Evolutionary conservation across 2,113 vertebrate species (phyloP).

Genomic region (Cottus gobio): DNA sequence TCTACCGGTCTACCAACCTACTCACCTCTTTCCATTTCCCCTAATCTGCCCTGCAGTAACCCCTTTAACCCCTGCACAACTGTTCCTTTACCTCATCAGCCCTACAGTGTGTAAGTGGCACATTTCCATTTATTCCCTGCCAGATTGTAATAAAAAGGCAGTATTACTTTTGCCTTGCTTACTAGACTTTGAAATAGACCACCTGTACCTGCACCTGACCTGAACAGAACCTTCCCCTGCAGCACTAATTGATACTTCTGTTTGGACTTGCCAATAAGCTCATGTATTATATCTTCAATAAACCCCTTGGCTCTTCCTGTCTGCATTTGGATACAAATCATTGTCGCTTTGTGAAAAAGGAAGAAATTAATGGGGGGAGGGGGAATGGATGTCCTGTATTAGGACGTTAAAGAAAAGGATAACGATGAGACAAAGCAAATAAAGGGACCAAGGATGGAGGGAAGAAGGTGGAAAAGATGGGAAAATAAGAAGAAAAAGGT

Average conservation of each 20-base stretch:
- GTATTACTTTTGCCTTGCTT: neutral
- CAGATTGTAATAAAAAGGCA: no score
- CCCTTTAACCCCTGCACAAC: no score
- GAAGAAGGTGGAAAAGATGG: neutral
- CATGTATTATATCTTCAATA: neutral
- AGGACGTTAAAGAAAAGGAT: neutral
- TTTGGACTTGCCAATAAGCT: neutral
- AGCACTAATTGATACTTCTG: neutral
- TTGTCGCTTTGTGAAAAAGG: neutral
- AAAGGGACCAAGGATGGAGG: neutral
- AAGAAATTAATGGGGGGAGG: neutral
- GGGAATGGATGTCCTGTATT: neutral
- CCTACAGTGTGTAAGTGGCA: no score
- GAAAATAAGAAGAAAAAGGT: neutral
- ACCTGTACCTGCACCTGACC: neutral
- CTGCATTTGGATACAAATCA: neutral
- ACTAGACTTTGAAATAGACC: neutral
- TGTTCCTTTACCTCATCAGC: no score
- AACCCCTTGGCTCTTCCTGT: neutral
- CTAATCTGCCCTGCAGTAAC: neutral
- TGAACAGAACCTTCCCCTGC: neutral
- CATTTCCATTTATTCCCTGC: no score
- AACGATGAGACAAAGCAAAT: neutral
- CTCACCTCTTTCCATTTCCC: neutral
- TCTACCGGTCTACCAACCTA: no score